phyloP scores from a whole-genome alignment of 1,140 invertebrate genomes.

The Dendroctonus valens region DNA sequence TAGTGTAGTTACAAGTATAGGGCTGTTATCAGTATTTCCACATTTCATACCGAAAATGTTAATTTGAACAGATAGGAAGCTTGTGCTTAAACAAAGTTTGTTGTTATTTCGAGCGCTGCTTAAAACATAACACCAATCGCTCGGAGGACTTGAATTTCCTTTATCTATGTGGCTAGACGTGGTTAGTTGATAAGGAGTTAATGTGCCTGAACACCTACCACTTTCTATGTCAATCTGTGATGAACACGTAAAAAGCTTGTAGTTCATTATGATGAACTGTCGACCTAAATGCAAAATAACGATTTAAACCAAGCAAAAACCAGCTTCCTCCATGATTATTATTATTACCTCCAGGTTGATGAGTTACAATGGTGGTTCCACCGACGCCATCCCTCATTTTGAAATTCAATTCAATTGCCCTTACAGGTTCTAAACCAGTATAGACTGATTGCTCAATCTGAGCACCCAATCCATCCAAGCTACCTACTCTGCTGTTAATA shows the following conservation, averaged over 20 bases:
- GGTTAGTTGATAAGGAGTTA: conserved; percentile 16
- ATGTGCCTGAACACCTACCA: conserved; percentile 5
- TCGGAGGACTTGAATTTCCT: background rate
- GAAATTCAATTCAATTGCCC: conserved; percentile 23
- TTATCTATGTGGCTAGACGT: background rate
- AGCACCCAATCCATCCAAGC: conserved; percentile 18
- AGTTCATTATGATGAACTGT: conserved; percentile 18
- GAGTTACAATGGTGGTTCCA: conserved; percentile 23
- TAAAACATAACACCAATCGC: conserved; percentile 24
- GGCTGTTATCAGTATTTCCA: background rate
- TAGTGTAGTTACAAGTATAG: background rate
- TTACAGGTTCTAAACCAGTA: conserved; percentile 24
- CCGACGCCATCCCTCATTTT: conserved; percentile 31
- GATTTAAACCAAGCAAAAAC: conserved; percentile 8
- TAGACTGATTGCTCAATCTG: conserved; percentile 24
- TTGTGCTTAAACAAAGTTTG: conserved; percentile 11
- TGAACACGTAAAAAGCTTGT: conserved; percentile 1
- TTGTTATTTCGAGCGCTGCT: conserved; percentile 15
- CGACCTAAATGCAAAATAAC: conserved; percentile 6
- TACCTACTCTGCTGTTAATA: background rate
- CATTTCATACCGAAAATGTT: conserved; percentile 8
- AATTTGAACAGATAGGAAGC: background rate
- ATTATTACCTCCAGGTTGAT: conserved; percentile 21
- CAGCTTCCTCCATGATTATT: background rate
- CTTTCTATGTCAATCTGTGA: background rate